A percentile compares a stretch with the other conserved stretches of the same genome.
Evolutionary conservation across 2,888 invertebrate species (phyloP).

Genomic region (Tinea semifulvella): DNA sequence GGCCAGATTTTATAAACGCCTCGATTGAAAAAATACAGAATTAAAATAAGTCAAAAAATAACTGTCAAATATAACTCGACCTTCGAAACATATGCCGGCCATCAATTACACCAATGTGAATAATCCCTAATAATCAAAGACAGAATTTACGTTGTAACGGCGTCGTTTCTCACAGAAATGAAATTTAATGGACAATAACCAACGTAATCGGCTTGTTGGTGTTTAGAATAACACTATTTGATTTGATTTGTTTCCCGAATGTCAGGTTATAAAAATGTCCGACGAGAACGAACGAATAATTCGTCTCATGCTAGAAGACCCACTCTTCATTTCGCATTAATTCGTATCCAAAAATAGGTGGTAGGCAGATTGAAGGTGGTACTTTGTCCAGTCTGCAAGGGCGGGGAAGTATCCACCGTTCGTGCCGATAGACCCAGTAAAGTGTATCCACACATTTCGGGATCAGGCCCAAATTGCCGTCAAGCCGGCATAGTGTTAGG

Average conservation of each 20-base stretch:
- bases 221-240: conserved; percentile 51
- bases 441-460: no score
- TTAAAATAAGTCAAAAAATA: not conserved
- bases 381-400: no score
- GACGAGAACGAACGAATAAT: conserved; percentile 38
- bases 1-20: no score
- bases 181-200: conserved; percentile 46
- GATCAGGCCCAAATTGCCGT: no score
- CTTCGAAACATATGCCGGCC: conserved; percentile 37
- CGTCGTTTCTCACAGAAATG: conserved; percentile 52
- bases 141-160: conserved; percentile 33
- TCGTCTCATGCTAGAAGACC: conserved; percentile 39
- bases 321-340: no score
- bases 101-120: conserved; percentile 39
- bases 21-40: no score
- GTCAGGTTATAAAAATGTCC: conserved; percentile 51
- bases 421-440: no score
- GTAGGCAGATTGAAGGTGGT: no score
- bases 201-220: conserved; percentile 52
- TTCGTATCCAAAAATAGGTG: no score
- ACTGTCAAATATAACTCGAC: conserved; percentile 19
- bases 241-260: conserved; percentile 54
- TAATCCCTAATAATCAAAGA: conserved; percentile 46
- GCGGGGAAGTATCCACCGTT: no score
- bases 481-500: no score